Percentiles rank a stretch among this genome's conserved stretches.
phyloP scores from a whole-genome alignment of 2,888 invertebrate genomes.

The Ditula angustiorana region DNA sequence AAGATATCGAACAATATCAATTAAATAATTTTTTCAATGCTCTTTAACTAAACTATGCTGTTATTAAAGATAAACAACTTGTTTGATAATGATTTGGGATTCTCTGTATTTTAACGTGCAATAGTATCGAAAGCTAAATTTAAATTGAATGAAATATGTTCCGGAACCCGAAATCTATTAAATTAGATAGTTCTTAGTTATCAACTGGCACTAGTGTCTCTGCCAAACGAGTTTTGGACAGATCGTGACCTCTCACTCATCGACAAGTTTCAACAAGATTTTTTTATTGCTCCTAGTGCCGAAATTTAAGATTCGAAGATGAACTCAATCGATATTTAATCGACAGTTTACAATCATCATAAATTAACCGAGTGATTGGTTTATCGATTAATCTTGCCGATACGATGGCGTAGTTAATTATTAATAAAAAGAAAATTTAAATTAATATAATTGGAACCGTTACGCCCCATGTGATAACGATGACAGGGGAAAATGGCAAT shows the following conservation, averaged over 20 bases:
- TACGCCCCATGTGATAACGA: slow-evolving; percentile 5
- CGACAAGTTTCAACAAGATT: slow-evolving; percentile 33
- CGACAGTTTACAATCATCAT: slow-evolving; percentile 38
- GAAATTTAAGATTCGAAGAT: slow-evolving; percentile 28
- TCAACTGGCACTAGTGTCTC: slow-evolving; percentile 15
- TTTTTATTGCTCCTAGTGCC: slow-evolving; percentile 14
- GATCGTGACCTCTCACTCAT: slow-evolving; percentile 30
- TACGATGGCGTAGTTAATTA: slow-evolving; percentile 18
- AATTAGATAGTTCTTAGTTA: slow-evolving; percentile 48
- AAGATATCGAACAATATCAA: no score
- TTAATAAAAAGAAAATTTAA: slow-evolving; percentile 21
- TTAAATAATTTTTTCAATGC: no score
- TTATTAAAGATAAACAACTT: background rate
- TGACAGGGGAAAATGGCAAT: slow-evolving; percentile 2
- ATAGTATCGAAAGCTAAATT: background rate
- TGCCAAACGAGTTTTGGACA: slow-evolving; percentile 15
- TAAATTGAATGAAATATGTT: slow-evolving; percentile 41
- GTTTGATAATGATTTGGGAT: no score
- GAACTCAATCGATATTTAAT: slow-evolving; percentile 35
- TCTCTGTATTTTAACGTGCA: background rate
- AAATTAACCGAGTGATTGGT: slow-evolving; percentile 34
- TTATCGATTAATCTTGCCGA: slow-evolving; percentile 31
- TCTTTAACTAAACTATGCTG: no score
- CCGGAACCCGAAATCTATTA: slow-evolving; percentile 51
- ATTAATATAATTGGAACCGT: slow-evolving; percentile 21